Evolutionary conservation across 2,797 vertebrate species (phyloP).

Genomic region (Neosilurus mollespiculum): DNA sequence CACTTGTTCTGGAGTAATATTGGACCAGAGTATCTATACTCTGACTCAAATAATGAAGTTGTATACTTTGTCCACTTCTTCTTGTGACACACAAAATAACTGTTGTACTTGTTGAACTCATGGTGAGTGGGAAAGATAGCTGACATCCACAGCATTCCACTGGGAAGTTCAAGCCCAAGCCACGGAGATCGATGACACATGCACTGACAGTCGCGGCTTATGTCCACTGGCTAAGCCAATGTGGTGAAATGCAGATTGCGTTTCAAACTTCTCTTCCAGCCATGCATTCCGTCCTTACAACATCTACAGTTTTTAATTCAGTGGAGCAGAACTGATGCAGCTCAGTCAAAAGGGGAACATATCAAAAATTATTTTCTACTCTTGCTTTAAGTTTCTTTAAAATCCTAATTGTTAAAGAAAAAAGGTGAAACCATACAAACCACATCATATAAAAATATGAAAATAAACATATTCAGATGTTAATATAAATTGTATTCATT

Average conservation of each 20-base stretch:
- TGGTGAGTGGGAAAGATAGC: slow-evolving; percentile 40
- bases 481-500: not conserved
- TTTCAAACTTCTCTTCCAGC: slow-evolving; percentile 47
- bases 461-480: too few species aligned
- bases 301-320: not conserved
- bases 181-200: slow-evolving; percentile 52
- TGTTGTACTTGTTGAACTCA: slow-evolving; percentile 18
- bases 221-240: slow-evolving; percentile 40
- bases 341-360: not conserved
- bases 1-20: too few species aligned
- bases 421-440: not conserved
- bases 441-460: too few species aligned
- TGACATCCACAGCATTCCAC: slow-evolving; percentile 49
- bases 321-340: not conserved
- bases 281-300: slow-evolving; percentile 18
- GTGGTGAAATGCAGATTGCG: slow-evolving; percentile 53
- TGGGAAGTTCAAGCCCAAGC: slow-evolving; percentile 46
- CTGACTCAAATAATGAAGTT: too few species aligned
- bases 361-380: not conserved
- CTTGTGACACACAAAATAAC: slow-evolving; percentile 14
- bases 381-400: not conserved
- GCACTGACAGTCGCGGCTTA: slow-evolving; percentile 41
- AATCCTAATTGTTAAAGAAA: not conserved
- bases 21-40: too few species aligned
- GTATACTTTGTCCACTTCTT: not conserved